Evolutionary conservation across 2,113 vertebrate genomes (phyloP).

Genomic region (Urocolius indicus): DNA sequence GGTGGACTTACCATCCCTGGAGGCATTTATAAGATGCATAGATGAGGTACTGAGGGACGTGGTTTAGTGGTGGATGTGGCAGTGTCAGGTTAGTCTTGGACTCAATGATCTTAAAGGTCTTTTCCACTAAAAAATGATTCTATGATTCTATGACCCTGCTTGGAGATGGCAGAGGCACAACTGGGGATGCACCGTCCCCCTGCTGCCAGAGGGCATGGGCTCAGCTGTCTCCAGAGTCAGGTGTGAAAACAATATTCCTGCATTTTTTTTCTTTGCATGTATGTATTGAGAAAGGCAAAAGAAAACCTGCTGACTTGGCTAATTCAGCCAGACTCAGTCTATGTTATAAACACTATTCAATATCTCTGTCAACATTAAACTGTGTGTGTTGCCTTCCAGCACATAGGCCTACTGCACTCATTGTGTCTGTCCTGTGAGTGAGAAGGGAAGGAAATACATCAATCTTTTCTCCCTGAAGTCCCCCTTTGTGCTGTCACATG

Average conservation of each 20-base stretch:
- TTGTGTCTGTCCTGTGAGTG: accelerated
- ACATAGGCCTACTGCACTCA: accelerated
- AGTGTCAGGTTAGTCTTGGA: too few relatives aligned
- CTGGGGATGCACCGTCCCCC: accelerated
- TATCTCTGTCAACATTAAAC: background rate
- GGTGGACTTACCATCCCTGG: too few relatives aligned
- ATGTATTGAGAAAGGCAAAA: background rate
- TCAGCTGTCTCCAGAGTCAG: background rate
- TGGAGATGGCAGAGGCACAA: background rate
- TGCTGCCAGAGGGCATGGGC: accelerated
- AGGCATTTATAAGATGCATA: too few relatives aligned
- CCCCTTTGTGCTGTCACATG: background rate
- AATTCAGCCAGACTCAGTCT: background rate
- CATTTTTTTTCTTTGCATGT: background rate
- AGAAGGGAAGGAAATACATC: background rate
- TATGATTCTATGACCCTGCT: background rate
- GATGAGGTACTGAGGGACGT: too few relatives aligned
- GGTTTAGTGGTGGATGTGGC: too few relatives aligned
- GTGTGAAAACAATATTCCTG: background rate
- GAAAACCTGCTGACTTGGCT: background rate
- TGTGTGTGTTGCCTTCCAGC: accelerated
- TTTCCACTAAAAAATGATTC: too few relatives aligned
- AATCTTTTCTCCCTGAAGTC: background rate
- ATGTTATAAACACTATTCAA: background rate
- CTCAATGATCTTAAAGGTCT: too few relatives aligned